Percentiles rank a stretch among this genome's conserved stretches.
Conservation (phyloP, 2,888 invertebrate species). For the Cryptus viduatorius region DNA sequence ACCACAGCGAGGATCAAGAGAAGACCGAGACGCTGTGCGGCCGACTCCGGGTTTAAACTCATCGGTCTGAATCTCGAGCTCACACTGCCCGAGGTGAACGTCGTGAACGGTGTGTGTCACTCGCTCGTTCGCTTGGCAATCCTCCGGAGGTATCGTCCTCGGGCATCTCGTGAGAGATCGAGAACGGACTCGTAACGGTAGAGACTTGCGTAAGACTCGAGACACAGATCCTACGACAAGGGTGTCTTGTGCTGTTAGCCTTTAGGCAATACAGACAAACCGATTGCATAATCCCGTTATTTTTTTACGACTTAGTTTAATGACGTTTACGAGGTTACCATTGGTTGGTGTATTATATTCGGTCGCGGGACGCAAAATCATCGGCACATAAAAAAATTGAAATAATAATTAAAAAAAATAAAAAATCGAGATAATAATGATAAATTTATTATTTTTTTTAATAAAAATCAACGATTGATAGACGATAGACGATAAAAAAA, state of each 20-base stretch:
- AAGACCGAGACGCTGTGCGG: neutral
- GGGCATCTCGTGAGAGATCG: constrained; percentile 24
- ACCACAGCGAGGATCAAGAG: neutral
- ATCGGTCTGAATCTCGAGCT: constrained; percentile 16
- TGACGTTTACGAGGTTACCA: neutral
- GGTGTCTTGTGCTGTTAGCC: constrained; percentile 5
- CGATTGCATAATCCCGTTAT: neutral
- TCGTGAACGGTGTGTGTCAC: neutral
- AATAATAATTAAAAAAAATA: too few species aligned
- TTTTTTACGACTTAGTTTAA: neutral
- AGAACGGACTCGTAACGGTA: constrained; percentile 1
- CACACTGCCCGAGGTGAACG: neutral
- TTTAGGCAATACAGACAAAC: neutral
- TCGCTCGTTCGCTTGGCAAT: constrained; percentile 15
- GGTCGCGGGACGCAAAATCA: too few species aligned
- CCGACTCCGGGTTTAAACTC: constrained; percentile 7
- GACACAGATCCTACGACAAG: constrained; percentile 15
- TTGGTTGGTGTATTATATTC: constrained; percentile 16
- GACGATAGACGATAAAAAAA: too few species aligned
- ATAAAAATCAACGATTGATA: too few species aligned
- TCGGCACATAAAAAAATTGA: too few species aligned
- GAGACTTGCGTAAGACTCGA: constrained; percentile 46
- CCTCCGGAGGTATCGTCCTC: constrained; percentile 24
- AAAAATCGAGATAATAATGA: too few species aligned
- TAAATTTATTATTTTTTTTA: too few species aligned